Conservation (phyloP, 2,113 vertebrate genomes). For the Edolisoma coerulescens region DNA sequence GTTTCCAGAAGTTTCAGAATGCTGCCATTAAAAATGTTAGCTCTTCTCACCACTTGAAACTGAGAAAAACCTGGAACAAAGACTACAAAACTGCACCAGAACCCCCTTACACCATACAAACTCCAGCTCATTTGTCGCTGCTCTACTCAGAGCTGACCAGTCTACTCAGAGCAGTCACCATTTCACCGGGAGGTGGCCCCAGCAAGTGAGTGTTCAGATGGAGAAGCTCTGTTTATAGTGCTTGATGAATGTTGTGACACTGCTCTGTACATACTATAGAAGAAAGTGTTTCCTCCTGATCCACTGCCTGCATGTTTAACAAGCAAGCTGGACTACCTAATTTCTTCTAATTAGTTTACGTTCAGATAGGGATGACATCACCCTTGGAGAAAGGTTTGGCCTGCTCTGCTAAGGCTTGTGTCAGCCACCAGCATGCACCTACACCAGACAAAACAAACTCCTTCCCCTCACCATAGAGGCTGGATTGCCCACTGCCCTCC, state of each 20-base stretch:
- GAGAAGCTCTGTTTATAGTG: background rate
- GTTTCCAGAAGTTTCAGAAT: conserved; percentile 46
- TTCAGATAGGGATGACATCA: conserved; percentile 5
- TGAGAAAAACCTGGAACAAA: background rate
- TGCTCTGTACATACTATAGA: background rate
- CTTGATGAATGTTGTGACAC: background rate
- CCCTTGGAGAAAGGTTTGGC: background rate
- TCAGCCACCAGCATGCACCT: background rate
- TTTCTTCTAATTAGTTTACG: conserved; percentile 29
- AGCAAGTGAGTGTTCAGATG: background rate
- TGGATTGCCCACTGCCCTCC: background rate
- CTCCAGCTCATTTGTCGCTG: background rate
- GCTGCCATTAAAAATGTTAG: conserved; percentile 25
- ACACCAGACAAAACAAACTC: background rate
- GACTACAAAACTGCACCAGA: background rate
- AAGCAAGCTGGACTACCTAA: background rate
- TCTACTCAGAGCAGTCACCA: background rate
- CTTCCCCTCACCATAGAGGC: background rate
- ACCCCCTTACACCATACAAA: rapidly evolving
- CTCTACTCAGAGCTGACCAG: background rate
- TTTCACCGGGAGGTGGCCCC: background rate
- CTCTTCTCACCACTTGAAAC: background rate
- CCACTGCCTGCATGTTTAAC: background rate
- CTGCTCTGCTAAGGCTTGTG: background rate
- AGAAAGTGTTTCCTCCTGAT: conserved; percentile 5